A percentile compares a stretch with the other conserved stretches of the same genome.
These are phyloP conservation scores for Anolis apletophallus DNA, from an alignment of 2,797 vertebrate species.

Conservation along the genomic window DNA sequence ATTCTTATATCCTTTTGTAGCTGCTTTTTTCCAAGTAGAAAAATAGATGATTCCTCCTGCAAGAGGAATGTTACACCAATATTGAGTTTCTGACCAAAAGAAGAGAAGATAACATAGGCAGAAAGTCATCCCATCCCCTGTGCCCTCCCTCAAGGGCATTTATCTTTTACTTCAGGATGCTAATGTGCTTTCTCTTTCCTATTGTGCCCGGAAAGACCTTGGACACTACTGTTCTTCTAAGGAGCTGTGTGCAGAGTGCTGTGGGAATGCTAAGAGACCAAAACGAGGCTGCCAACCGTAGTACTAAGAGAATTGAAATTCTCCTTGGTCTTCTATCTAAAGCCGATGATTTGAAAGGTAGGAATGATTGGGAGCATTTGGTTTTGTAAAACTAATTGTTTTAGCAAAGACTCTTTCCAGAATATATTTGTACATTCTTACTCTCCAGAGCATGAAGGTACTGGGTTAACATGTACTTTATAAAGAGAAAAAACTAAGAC, in stretches of 20 bases:
- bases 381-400: not conserved
- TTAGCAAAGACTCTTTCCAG: not conserved
- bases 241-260: constrained; percentile 91
- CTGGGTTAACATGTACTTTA: not conserved
- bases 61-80: not conserved
- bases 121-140: not conserved
- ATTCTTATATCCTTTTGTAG: not conserved
- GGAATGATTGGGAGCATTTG: not conserved
- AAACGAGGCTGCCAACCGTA: constrained; percentile 75
- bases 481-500: too few relatives aligned
- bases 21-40: not conserved
- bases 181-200: not conserved
- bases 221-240: constrained; percentile 88
- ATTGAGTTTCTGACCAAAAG: too few relatives aligned
- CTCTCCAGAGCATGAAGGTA: not conserved
- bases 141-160: not conserved
- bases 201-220: constrained; percentile 66
- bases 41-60: not conserved
- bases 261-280: constrained; percentile 90
- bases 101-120: too few relatives aligned
- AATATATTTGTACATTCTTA: not conserved
- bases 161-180: not conserved
- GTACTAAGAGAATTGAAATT: constrained; percentile 85
- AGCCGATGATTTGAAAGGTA: constrained; percentile 78
- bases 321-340: constrained; percentile 85